A percentile compares a stretch with the other conserved stretches of the same genome.
phyloP scores from a whole-genome alignment of 2,113 vertebrate genomes.

The Pangasianodon hypophthalmus region DNA sequence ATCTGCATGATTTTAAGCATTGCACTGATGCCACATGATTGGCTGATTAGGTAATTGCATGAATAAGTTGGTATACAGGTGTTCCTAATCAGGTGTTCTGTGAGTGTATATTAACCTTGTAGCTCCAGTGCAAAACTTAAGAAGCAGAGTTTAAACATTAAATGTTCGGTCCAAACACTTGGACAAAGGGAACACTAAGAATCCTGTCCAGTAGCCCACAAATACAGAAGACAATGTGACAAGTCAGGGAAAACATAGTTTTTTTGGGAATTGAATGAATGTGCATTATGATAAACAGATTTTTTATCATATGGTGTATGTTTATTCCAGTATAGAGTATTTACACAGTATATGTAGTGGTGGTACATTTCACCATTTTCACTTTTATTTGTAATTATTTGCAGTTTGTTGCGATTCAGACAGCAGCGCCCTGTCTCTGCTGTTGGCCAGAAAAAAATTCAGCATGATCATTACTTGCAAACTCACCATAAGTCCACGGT shows the following conservation, averaged over 20 bases:
- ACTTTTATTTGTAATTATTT: not conserved
- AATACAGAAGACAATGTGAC: too few relatives aligned
- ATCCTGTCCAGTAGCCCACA: not conserved
- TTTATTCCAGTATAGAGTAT: not conserved
- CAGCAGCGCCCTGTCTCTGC: conserved; percentile 60
- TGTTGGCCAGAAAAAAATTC: conserved; percentile 73
- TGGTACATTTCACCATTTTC: not conserved
- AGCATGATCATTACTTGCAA: conserved; percentile 69
- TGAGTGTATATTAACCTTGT: too few relatives aligned
- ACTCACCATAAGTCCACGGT: conserved; percentile 57
- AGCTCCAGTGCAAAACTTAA: too few relatives aligned
- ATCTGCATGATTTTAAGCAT: not conserved
- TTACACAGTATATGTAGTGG: not conserved
- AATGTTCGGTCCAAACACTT: too few relatives aligned
- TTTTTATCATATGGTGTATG: too few relatives aligned
- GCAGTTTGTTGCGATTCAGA: conserved; percentile 64
- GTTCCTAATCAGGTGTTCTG: too few relatives aligned
- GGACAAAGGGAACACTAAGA: not conserved
- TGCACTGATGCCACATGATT: not conserved
- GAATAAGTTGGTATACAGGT: too few relatives aligned
- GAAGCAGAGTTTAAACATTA: too few relatives aligned
- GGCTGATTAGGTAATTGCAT: too few relatives aligned
- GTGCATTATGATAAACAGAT: too few relatives aligned
- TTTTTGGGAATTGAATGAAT: too few relatives aligned
- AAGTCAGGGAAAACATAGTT: too few relatives aligned